phyloP scores from a whole-genome alignment of 2,113 vertebrate genomes.

The Triplophysa tibetana region DNA sequence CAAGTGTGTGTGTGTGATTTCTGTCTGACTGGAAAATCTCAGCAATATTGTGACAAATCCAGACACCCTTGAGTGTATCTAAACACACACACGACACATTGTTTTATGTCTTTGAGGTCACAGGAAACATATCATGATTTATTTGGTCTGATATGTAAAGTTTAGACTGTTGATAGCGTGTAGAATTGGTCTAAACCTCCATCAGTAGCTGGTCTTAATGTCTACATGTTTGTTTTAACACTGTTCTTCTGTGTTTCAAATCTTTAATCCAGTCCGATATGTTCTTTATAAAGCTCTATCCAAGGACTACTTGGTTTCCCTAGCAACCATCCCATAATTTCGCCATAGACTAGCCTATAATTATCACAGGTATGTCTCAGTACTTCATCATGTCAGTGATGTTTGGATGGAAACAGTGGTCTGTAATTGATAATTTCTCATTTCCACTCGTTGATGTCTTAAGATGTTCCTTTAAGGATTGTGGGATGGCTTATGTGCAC shows the following conservation, averaged over 20 bases:
- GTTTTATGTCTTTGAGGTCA: not conserved
- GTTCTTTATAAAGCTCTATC: not conserved
- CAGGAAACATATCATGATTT: not conserved
- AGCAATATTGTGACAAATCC: not conserved
- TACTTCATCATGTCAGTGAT: constrained; percentile 26
- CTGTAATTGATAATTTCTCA: constrained; percentile 37
- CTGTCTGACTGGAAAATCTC: not conserved
- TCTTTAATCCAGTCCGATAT: not conserved
- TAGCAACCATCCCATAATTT: constrained; percentile 31
- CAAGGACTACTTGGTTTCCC: not conserved
- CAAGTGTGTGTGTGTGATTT: not conserved
- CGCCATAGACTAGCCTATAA: constrained; percentile 1
- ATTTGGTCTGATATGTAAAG: constrained; percentile 1
- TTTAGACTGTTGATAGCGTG: not conserved
- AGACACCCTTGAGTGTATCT: constrained; percentile 2
- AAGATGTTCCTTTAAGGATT: constrained; percentile 9
- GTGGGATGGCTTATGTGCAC: constrained; percentile 13
- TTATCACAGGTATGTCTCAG: constrained; percentile 34
- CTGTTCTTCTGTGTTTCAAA: not conserved
- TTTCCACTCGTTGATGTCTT: constrained; percentile 2
- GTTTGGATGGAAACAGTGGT: constrained; percentile 1
- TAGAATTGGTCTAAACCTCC: not conserved
- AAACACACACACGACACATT: not conserved
- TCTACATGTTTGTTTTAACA: not conserved
- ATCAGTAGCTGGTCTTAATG: too few species aligned